These are phyloP conservation scores for Dicaeum eximium DNA, from an alignment of 2,113 vertebrate genomes.

Conservation along the genomic window DNA sequence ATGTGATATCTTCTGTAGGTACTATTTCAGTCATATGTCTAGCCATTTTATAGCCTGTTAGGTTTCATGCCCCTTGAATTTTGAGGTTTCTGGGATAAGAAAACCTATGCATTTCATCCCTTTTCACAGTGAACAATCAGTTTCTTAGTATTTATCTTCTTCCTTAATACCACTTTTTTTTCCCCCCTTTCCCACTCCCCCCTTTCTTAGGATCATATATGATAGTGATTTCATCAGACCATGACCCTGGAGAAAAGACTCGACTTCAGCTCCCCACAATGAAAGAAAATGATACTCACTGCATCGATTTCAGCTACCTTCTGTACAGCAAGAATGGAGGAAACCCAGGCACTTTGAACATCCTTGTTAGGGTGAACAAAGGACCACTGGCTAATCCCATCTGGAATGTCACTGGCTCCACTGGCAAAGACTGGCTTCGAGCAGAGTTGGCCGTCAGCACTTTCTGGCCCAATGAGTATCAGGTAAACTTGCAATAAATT, in stretches of 20 bases:
- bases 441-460: constrained; percentile 97
- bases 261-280: constrained; percentile 92
- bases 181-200: background rate
- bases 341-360: constrained; percentile 90
- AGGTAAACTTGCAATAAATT: constrained; percentile 76
- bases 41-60: background rate
- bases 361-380: constrained; percentile 95
- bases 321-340: constrained; percentile 84
- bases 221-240: constrained; percentile 92
- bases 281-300: constrained; percentile 99
- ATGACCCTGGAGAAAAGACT: constrained; percentile 89
- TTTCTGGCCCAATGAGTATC: constrained; percentile 98
- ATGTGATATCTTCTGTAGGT: background rate
- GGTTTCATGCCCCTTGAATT: background rate
- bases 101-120: background rate
- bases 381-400: constrained; percentile 94
- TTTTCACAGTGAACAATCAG: background rate
- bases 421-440: constrained; percentile 81
- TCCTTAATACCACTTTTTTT: background rate
- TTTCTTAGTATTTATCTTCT: background rate
- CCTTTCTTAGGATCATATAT: constrained; percentile 89
- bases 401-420: constrained; percentile 94
- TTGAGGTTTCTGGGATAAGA: background rate
- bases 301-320: constrained; percentile 97
- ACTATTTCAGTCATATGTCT: background rate